phyloP scores from a whole-genome alignment of 2,888 invertebrate species.

The Idaea straminata region DNA sequence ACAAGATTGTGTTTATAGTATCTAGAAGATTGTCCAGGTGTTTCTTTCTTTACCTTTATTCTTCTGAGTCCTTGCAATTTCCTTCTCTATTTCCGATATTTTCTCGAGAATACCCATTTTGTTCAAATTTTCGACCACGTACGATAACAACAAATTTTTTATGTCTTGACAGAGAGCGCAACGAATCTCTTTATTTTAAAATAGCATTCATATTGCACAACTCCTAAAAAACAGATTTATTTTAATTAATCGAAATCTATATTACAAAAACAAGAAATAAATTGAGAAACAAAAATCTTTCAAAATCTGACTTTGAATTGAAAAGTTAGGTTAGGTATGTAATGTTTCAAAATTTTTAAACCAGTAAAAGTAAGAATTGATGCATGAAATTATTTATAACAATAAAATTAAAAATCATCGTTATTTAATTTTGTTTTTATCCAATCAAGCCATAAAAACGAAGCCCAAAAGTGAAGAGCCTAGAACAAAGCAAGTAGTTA shows the following conservation, averaged over 20 bases:
- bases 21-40: background rate
- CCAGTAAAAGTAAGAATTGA: background rate
- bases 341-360: conserved; percentile 15
- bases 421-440: too few species aligned
- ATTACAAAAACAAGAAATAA: background rate
- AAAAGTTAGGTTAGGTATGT: conserved; percentile 32
- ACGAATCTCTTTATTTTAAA: conserved; percentile 5
- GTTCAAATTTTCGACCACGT: conserved; percentile 37
- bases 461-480: too few species aligned
- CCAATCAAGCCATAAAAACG: too few species aligned
- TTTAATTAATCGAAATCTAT: background rate
- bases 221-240: background rate
- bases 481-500: too few species aligned
- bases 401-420: too few species aligned
- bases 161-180: conserved; percentile 2
- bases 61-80: conserved; percentile 99
- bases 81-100: conserved; percentile 98
- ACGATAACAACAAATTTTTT: conserved; percentile 26
- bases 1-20: background rate
- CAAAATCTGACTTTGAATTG: conserved; percentile 22
- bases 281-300: conserved; percentile 15
- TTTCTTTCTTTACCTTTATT: conserved; percentile 90
- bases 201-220: background rate
- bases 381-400: background rate
- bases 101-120: conserved; percentile 99